These are phyloP conservation scores for Cabera pusaria DNA, from an alignment of 2,888 invertebrate genomes.

Conservation along the genomic window DNA sequence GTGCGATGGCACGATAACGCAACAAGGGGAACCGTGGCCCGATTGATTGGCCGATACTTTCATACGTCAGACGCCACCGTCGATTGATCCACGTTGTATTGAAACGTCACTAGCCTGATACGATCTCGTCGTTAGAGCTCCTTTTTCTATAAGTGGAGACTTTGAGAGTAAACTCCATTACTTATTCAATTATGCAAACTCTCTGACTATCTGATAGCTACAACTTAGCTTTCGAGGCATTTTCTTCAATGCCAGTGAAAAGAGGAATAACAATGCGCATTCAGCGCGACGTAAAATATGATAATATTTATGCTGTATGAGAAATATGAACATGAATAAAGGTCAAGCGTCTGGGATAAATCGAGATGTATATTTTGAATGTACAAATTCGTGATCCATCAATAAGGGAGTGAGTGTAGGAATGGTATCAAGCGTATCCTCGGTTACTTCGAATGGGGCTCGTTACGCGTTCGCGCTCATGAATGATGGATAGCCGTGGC, in stretches of 20 bases:
- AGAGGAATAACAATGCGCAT: constrained; percentile 57
- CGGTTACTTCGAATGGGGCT: constrained; percentile 66
- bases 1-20: constrained; percentile 47
- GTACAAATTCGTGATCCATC: constrained; percentile 65
- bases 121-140: constrained; percentile 72
- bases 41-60: constrained; percentile 57
- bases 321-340: constrained; percentile 48
- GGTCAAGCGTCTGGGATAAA: constrained; percentile 45
- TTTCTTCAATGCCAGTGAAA: constrained; percentile 54
- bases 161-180: constrained; percentile 57
- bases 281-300: constrained; percentile 48
- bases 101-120: constrained; percentile 77
- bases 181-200: constrained; percentile 76
- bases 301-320: constrained; percentile 43
- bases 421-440: constrained; percentile 60
- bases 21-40: constrained; percentile 34
- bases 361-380: constrained; percentile 53
- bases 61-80: constrained; percentile 42
- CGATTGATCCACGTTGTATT: constrained; percentile 75
- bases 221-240: constrained; percentile 51
- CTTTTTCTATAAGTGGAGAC: constrained; percentile 54
- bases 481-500: constrained; percentile 77
- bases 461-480: constrained; percentile 72
- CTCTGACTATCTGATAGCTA: constrained; percentile 62
- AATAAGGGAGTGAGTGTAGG: constrained; percentile 59